These are phyloP conservation scores for Prionace glauca DNA, from an alignment of 2,797 vertebrate species.

Conservation along the genomic window DNA sequence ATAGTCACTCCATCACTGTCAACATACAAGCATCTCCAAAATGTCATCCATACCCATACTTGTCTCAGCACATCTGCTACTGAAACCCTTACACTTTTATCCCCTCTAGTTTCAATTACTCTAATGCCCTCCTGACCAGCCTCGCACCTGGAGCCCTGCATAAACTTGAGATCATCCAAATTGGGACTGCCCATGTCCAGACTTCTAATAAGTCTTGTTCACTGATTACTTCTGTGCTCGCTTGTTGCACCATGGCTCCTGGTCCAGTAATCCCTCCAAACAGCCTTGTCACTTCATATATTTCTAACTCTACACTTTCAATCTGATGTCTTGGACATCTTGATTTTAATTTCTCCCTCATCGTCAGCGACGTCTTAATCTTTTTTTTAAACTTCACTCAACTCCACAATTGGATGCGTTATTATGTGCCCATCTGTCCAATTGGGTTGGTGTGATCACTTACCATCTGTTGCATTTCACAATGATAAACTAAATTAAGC, in stretches of 20 bases:
- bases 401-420: background rate
- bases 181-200: background rate
- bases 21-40: background rate
- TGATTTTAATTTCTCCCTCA: too few relatives aligned
- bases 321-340: background rate
- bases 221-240: background rate
- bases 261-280: background rate
- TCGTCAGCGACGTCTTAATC: too few relatives aligned
- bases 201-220: background rate
- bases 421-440: background rate
- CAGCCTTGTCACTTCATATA: background rate
- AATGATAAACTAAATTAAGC: background rate
- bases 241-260: background rate
- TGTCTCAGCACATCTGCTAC: background rate
- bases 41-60: background rate
- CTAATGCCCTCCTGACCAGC: background rate
- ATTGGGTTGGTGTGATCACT: background rate
- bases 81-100: background rate
- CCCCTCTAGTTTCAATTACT: background rate
- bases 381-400: background rate
- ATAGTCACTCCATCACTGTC: background rate
- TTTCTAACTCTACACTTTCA: background rate
- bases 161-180: background rate
- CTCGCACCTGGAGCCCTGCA: background rate
- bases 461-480: background rate